Evolutionary conservation across 2,888 invertebrate species (phyloP).

Genomic region (Pristionchus entomophagus): DNA sequence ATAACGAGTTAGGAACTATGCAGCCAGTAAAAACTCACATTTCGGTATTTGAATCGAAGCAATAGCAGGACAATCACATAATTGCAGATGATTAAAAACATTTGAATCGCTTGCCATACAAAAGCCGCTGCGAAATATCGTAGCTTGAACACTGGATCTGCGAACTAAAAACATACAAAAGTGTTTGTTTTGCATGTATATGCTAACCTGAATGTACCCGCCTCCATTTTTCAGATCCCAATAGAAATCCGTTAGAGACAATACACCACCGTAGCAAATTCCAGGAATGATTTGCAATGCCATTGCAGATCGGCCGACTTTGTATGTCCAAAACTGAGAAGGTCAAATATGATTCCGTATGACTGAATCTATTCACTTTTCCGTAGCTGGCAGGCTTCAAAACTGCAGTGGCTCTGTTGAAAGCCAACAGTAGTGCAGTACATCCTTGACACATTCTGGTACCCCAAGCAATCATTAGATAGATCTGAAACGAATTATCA

Average conservation of each 20-base stretch:
- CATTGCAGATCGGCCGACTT: not conserved
- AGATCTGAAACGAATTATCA: conserved; percentile 37
- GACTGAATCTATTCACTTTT: not conserved
- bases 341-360: not conserved
- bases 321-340: conserved; percentile 1
- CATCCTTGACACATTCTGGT: conserved; percentile 37
- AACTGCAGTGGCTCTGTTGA: conserved; percentile 36
- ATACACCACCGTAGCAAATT: not conserved
- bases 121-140: not conserved
- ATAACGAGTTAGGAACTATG: too few species aligned
- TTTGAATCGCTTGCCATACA: not conserved
- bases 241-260: not conserved
- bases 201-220: conserved; percentile 41
- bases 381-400: conserved; percentile 6
- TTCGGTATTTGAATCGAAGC: not conserved
- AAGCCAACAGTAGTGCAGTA: not conserved
- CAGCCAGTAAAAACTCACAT: too few species aligned
- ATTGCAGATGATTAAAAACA: not conserved
- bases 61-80: not conserved
- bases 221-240: conserved; percentile 3
- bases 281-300: conserved; percentile 13
- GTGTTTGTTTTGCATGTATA: too few species aligned
- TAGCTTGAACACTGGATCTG: not conserved
- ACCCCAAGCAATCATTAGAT: conserved; percentile 33
- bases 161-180: not conserved